Base-by-base conservation (phyloP, 2,888 invertebrate species). In the Caenorhabditis angaria region DNA sequence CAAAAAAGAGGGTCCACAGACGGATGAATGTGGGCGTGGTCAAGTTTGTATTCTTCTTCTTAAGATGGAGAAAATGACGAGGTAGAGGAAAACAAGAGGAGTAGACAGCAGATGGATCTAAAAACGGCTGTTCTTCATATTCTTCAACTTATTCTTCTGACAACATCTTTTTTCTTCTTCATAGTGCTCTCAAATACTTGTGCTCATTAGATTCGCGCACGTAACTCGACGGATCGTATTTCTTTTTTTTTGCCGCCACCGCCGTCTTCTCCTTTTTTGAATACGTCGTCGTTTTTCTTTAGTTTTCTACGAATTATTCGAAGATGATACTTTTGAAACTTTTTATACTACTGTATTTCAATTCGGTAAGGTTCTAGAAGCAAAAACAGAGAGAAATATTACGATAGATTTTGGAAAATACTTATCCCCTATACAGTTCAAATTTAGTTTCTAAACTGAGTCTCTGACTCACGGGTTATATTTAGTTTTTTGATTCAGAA, bases 171-270 rank as follows among this genome's bases (percentile, higher is more conserved):
- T n/a, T n/a, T n/a, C n/a, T n/a, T n/a, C n/a, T 5, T 41, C 73
- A 68, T 73, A 68, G 68, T 73, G 68, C 18, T 41, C 41, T 41
- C 18, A 6, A 14, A 41, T 41, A 41, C 41, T 41, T 41, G 41
- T 41, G 41, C 73, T 73, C 73, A 73, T 73, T 73, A 73, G 73
- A 73, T 65, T 73, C 54, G 73, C 68, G 53, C 41, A 41, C 41
- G 41, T 41, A 12, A 41, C 41, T 41, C 10, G 2, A 41, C 73
- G 66, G 66, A 73, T 73, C 73, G 68, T 69, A 68, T 73, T 73
- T 73, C 73, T 47, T 14, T 18, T n/a, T 58, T 20, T n/a, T 32
- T 48, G 55, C 63, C 66, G 63, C 56, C 63, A 57, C 58, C 55
- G 57, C 47, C 48, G 22, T 29, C 29, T 24, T 48, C 51, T 27